Base-by-base conservation (phyloP, 2,113 vertebrate genomes). In the Tachysurus vachellii region DNA sequence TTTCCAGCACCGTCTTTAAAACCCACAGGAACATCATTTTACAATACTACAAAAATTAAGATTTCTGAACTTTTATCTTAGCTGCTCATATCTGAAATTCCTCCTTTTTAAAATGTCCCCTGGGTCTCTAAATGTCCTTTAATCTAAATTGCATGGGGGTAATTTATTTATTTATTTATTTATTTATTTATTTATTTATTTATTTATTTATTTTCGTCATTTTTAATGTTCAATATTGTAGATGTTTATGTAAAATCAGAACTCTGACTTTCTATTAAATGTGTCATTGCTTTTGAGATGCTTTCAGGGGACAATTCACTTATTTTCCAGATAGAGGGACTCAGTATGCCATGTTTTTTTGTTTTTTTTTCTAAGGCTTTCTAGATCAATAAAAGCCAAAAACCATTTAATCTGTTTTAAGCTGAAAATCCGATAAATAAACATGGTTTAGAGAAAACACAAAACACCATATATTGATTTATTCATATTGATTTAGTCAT, bases 361-460 rank as follows among this genome's bases (percentile, higher is more conserved):
- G n/a, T 59, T 81, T 81, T 42, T 80, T 61, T 61, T 61, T 23
- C 57, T 54, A 81, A 61, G 57, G 56, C 80, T 36, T 59, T 61
- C 31, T 81, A 23, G 80, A 81, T 81, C 80, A 81, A 44, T 81
- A 21, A 82, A 82, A 62, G 44, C 21, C 62, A 21, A 82, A 81
- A 59, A 62, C 62, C 36, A 64, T 64, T 82, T 82, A 82, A 82
- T 66, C 80, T 44, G 16, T 66, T 64, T 64, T 42, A 82, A 47
- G 61, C 61, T 82, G 21, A 82, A 50, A 82, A 66, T 82, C 42
- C 50, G 23, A 53, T n/a, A 26, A 13, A 53, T 53, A 53, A 77
- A 53, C 47, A 77, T 77, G 26, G 44, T 77, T 77, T 23, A 77
- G 23, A 53, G 47, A 77, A 76, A 77, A 26, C 73, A 53, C 11